Evolutionary conservation across 2,113 vertebrate species (phyloP).

Genomic region (Cryptotis parvus): DNA sequence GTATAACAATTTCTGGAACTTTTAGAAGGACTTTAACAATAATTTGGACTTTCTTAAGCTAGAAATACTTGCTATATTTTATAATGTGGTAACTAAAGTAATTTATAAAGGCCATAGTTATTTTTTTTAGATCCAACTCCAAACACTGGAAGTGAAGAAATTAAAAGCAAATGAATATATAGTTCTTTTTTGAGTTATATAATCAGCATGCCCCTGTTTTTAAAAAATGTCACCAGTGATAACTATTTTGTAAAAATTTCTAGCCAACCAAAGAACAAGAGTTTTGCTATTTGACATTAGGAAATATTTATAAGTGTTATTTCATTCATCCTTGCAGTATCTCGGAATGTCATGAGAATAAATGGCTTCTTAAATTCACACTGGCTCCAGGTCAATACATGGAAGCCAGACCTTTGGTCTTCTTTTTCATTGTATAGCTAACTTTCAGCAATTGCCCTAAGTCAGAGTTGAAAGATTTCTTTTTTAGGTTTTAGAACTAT

Average conservation of each 20-base stretch:
- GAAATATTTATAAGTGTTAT: conserved; percentile 28
- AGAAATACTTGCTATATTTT: neutral
- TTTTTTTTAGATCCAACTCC: conserved; percentile 6
- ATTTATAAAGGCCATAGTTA: conserved; percentile 12
- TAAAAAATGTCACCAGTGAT: conserved; percentile 10
- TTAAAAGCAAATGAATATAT: neutral
- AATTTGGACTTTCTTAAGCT: conserved; percentile 39
- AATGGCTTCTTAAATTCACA: conserved; percentile 42
- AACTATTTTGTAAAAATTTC: conserved; percentile 17
- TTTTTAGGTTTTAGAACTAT: neutral
- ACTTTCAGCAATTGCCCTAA: neutral
- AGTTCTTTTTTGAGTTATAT: neutral
- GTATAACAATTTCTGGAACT: neutral
- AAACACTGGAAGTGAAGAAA: conserved; percentile 44
- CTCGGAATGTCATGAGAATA: conserved; percentile 21
- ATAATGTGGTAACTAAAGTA: neutral
- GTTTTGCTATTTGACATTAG: conserved; percentile 18
- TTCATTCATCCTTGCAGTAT: neutral
- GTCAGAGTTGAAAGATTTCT: neutral
- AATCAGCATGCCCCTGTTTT: neutral
- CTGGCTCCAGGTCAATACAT: neutral
- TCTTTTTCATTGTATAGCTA: neutral
- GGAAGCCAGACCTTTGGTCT: conserved; percentile 22
- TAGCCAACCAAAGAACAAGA: neutral
- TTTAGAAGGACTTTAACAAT: neutral